Percentiles rank a stretch among this genome's conserved stretches.
Conservation (phyloP, 1,140 invertebrate species). For the Hestina assimilis region DNA sequence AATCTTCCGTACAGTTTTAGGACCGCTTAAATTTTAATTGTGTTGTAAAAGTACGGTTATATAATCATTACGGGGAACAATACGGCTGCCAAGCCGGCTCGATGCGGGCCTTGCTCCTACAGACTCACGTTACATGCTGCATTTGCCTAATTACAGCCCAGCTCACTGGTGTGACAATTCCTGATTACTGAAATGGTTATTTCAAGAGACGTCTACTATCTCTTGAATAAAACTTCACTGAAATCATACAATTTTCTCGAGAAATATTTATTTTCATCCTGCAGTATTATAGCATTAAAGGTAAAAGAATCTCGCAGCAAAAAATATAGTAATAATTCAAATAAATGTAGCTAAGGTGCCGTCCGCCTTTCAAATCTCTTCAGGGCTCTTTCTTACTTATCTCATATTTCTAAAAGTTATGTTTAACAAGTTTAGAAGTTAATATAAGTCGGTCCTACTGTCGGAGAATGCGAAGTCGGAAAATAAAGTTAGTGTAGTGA, state of each 20-base stretch:
- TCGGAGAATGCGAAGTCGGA: constrained; percentile 51
- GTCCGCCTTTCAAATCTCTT: constrained; percentile 24
- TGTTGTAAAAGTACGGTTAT: constrained; percentile 76
- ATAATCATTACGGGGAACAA: constrained; percentile 73
- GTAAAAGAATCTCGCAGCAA: constrained; percentile 3
- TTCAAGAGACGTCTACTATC: constrained; percentile 42
- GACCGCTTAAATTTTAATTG: constrained; percentile 78
- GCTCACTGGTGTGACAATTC: constrained; percentile 67
- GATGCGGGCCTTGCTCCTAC: constrained; percentile 36
- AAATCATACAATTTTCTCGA: constrained; percentile 5
- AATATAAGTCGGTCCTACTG: constrained; percentile 54
- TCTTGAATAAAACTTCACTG: constrained; percentile 6
- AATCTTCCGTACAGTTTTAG: constrained; percentile 70
- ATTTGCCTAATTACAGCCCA: constrained; percentile 74
- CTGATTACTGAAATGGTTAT: constrained; percentile 66
- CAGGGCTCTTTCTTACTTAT: constrained; percentile 29
- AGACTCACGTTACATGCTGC: constrained; percentile 66
- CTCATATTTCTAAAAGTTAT: constrained; percentile 63
- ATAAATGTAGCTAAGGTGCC: constrained; percentile 26
- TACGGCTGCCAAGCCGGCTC: constrained; percentile 43
- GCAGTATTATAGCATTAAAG: constrained; percentile 1
- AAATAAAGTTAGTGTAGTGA: constrained; percentile 54
- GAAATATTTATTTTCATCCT: not conserved
- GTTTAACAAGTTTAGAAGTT: constrained; percentile 51
- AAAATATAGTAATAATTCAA: constrained; percentile 20